Base-by-base conservation (phyloP, 2,797 vertebrate species). In the Botia almorhae region DNA sequence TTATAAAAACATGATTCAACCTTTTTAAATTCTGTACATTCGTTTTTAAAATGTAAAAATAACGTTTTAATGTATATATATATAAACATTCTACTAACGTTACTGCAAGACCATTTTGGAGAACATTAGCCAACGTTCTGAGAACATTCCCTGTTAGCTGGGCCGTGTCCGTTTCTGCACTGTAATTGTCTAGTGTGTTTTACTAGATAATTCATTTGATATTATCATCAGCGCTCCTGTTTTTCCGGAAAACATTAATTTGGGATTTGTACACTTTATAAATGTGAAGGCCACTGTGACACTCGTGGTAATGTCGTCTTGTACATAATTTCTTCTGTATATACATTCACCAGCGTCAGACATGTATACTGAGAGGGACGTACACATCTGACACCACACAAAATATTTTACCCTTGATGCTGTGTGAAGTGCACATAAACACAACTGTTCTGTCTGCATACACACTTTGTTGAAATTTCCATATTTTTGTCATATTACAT, bases 221-320 rank as follows among this genome's bases (percentile, higher is more conserved):
- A 26, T 26, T 23, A 19, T 19, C 53, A 56, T 19, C 53, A 56
- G 53, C 17, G 19, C 53, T 56, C 53, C n/a, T 19, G 53, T 56
- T 7, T n/a, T 56, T 56, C n/a, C n/a, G 17, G 14, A n/a, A 33
- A 33, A 64, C 8, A 46, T 70, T 6, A 23, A 26, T 63, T 29
- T 71, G 3, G 5, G 7, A 64, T 33, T 61, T 78, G 60, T 65
- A 51, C 6, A 60, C 29, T 16, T 36, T 10, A 19, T 68, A 46
- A 79, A 79, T 68, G 61, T 51, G 51, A 61, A 76, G 39, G 76
- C 67, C 23, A 67, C 67, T 76, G 82, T 76, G 72, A 71, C 19
- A n/a, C 63, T 78, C 23, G 56, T 11, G 70, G 33, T 56, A 60
- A 69, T 55, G 23, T 56, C 3, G 26, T n/a, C 17, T 76, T 75